Evolutionary conservation across 92 coral and sea anemone species (phyloP).

Genomic region (Bergia puertoricense): DNA sequence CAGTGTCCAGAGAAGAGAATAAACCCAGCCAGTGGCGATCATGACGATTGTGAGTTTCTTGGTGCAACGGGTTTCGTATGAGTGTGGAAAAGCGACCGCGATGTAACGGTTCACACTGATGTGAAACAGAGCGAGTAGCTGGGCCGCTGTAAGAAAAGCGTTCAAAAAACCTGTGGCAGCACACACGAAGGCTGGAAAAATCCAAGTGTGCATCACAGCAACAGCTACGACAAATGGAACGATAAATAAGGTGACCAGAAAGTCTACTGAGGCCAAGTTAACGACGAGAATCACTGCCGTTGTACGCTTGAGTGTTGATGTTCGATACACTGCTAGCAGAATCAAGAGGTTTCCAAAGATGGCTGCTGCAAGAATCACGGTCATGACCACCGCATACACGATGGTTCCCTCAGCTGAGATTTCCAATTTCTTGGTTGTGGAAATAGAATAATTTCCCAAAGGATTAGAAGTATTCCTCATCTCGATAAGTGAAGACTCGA

Average conservation of each 20-base stretch:
- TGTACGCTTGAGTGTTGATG: slow-evolving; percentile 65
- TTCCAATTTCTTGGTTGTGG: not conserved
- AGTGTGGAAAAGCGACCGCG: slow-evolving; percentile 84
- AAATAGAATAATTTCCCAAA: not conserved
- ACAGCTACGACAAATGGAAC: slow-evolving; percentile 89
- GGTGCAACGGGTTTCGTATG: slow-evolving; percentile 81
- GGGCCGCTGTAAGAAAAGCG: slow-evolving; percentile 96
- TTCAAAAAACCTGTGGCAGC: slow-evolving; percentile 83
- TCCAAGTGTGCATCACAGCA: slow-evolving; percentile 76
- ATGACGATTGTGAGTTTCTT: slow-evolving; percentile 63
- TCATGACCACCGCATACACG: slow-evolving; percentile 62
- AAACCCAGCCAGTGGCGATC: slow-evolving; percentile 70
- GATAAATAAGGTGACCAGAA: slow-evolving; percentile 72
- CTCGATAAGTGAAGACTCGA: not conserved
- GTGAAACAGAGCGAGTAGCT: slow-evolving; percentile 86
- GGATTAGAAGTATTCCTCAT: not conserved
- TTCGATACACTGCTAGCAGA: slow-evolving; percentile 76
- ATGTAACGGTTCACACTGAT: slow-evolving; percentile 87
- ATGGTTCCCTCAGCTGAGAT: slow-evolving; percentile 17
- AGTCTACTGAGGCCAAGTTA: slow-evolving; percentile 84
- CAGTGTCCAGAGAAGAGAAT: slow-evolving; percentile 82
- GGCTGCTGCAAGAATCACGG: slow-evolving; percentile 61
- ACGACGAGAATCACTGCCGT: slow-evolving; percentile 85
- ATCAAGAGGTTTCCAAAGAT: slow-evolving; percentile 81
- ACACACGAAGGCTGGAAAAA: slow-evolving; percentile 63